A percentile compares a stretch with the other conserved stretches of the same genome.
These are phyloP conservation scores for Caenorhabditis zanzibari DNA, from an alignment of 2,888 invertebrate genomes.

Conservation along the genomic window DNA sequence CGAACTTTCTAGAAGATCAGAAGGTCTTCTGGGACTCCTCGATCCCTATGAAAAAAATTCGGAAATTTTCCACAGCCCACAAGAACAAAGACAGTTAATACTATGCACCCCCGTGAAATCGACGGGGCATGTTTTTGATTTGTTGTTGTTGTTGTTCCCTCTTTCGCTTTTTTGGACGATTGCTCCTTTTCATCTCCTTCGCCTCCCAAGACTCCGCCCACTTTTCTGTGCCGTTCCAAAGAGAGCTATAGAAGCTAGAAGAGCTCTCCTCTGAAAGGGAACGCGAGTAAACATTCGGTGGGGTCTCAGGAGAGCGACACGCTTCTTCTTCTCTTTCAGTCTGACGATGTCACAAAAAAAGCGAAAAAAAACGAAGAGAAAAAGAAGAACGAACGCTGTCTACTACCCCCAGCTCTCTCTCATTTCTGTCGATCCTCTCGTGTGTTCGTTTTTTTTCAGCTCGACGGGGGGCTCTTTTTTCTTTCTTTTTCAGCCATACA, in stretches of 20 bases:
- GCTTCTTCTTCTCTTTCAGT: slow-evolving; percentile 31
- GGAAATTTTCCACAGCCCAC: neutral
- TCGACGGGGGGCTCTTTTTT: slow-evolving; percentile 7
- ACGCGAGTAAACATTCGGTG: slow-evolving; percentile 36
- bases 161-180: slow-evolving; percentile 36
- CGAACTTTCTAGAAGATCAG: neutral
- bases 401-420: slow-evolving; percentile 1
- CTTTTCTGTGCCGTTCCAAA: slow-evolving; percentile 9
- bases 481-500: slow-evolving; percentile 29
- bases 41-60: no score
- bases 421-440: neutral
- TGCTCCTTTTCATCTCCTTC: slow-evolving; percentile 5
- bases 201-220: neutral
- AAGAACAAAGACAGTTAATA: neutral
- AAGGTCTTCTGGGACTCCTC: no score
- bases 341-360: slow-evolving; percentile 27
- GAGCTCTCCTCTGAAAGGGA: neutral
- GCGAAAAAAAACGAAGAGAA: slow-evolving; percentile 19
- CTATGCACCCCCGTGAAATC: neutral
- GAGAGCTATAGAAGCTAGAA: slow-evolving; percentile 10
- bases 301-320: slow-evolving; percentile 17
- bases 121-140: slow-evolving; percentile 48
- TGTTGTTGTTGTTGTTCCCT: slow-evolving; percentile 41
- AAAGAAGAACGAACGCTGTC: slow-evolving; percentile 25
- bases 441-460: slow-evolving; percentile 24